Evolutionary conservation across 1,140 invertebrate species (phyloP).

Genomic region (Pogonognathellus flavescens): DNA sequence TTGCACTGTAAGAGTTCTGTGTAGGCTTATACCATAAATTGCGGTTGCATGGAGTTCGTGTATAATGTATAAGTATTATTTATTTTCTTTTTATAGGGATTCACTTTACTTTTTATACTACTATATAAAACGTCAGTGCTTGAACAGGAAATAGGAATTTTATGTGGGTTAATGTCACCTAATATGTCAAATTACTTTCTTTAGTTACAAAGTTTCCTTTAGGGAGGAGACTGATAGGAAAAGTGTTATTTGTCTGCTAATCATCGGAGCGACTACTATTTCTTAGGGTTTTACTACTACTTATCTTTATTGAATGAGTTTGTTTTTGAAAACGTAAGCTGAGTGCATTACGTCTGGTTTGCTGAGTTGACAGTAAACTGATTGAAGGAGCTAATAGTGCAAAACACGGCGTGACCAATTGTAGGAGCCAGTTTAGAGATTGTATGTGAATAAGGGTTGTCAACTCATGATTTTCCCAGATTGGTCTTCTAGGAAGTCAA

Average conservation of each 20-base stretch:
- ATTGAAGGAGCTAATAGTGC: neutral
- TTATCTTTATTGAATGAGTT: neutral
- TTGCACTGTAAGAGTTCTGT: too few species aligned
- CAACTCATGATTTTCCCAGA: constrained; percentile 12
- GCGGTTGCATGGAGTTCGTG: too few species aligned
- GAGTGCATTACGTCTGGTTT: neutral
- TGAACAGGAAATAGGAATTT: neutral
- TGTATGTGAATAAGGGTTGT: constrained; percentile 4
- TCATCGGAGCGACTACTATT: neutral
- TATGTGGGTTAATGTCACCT: neutral
- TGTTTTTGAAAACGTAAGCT: constrained; percentile 33
- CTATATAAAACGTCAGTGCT: too few species aligned
- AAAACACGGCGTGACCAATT: neutral
- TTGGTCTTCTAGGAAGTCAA: neutral
- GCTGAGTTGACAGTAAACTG: constrained; percentile 24
- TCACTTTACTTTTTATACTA: too few species aligned
- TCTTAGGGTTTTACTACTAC: neutral
- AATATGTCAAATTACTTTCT: neutral
- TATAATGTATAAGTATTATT: too few species aligned
- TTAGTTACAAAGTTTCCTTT: neutral
- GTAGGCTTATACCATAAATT: too few species aligned
- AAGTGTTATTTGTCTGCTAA: neutral
- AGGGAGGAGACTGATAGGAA: neutral
- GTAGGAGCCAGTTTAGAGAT: neutral
- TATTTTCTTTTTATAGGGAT: too few species aligned